These are phyloP conservation scores for Bos javanicus DNA, from an alignment of 2,113 vertebrate genomes.

Conservation along the genomic window DNA sequence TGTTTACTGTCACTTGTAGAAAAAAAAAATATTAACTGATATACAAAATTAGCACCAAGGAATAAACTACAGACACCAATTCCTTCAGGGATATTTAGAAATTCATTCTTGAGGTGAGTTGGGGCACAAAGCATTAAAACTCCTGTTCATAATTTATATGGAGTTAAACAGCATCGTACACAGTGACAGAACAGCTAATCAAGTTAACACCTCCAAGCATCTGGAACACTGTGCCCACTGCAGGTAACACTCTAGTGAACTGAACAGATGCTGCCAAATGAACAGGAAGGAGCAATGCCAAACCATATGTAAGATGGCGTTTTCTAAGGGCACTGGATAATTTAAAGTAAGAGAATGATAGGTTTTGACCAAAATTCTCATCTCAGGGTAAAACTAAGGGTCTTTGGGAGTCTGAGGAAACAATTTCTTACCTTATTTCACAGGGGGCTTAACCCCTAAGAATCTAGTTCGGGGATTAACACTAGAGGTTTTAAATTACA, in stretches of 20 bases:
- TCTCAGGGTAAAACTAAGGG: neutral
- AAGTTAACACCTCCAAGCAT: neutral
- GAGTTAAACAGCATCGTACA: neutral
- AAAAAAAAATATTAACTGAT: neutral
- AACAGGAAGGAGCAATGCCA: neutral
- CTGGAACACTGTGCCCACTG: neutral
- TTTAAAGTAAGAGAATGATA: neutral
- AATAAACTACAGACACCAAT: neutral
- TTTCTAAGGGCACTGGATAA: neutral
- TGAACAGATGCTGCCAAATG: neutral
- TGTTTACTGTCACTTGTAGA: neutral
- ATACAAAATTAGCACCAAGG: neutral
- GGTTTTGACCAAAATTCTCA: neutral
- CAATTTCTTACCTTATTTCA: neutral
- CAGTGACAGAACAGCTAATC: neutral
- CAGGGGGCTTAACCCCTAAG: neutral
- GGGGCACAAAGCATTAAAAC: neutral
- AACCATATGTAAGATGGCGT: neutral
- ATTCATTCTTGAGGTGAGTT: neutral
- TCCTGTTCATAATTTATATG: neutral
- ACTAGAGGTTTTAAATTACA: neutral
- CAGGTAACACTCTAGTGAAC: neutral
- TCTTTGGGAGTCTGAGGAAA: neutral
- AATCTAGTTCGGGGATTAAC: neutral
- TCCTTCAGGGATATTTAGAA: neutral